phyloP scores from a whole-genome alignment of 2,888 invertebrate genomes.

The Coleophora flavipennella region DNA sequence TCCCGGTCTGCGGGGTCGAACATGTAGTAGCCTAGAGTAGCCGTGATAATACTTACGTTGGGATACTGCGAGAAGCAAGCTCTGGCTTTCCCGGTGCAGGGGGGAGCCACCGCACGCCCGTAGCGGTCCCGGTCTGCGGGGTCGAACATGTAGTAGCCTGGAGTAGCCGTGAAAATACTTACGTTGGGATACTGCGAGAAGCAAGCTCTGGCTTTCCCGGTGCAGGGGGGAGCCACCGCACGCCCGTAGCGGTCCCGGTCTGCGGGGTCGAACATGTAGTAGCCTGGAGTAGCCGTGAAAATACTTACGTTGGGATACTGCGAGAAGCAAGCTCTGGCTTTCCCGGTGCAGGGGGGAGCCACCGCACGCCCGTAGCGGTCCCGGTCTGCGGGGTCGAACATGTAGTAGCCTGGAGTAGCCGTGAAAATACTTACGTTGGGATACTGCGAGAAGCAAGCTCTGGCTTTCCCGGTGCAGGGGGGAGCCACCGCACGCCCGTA shows the following conservation, averaged over 20 bases:
- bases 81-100: constrained; percentile 44
- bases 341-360: constrained; percentile 49
- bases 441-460: constrained; percentile 56
- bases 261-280: constrained; percentile 75
- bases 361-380: constrained; percentile 65
- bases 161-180: constrained; percentile 28
- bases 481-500: constrained; percentile 62
- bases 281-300: constrained; percentile 44
- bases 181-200: constrained; percentile 54
- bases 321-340: constrained; percentile 52
- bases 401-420: constrained; percentile 64
- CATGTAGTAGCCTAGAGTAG: constrained; percentile 70
- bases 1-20: constrained; percentile 74
- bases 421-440: constrained; percentile 19
- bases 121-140: constrained; percentile 69
- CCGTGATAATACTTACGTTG: constrained; percentile 34
- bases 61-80: constrained; percentile 57
- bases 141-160: constrained; percentile 75
- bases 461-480: constrained; percentile 43
- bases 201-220: constrained; percentile 46
- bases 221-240: constrained; percentile 54
- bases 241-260: constrained; percentile 68
- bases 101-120: constrained; percentile 59
- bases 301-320: constrained; percentile 32
- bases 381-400: constrained; percentile 74